These are phyloP conservation scores for Aegotheles bennettii DNA, from an alignment of 2,113 vertebrate genomes.

Conservation along the genomic window DNA sequence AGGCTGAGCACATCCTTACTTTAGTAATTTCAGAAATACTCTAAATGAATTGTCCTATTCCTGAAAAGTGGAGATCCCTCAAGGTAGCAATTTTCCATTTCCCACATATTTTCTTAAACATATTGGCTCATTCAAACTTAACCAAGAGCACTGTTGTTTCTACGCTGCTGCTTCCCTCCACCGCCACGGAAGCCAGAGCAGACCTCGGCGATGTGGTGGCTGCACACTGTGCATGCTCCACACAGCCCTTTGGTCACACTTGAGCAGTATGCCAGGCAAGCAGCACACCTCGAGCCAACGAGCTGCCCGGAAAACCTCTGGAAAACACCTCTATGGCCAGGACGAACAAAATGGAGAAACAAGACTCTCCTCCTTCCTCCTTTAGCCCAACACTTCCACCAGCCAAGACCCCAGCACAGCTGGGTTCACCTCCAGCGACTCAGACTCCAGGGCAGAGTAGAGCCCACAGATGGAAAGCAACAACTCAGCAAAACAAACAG, in stretches of 20 bases:
- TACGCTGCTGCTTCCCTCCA: neutral
- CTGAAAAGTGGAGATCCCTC: neutral
- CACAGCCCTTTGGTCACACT: neutral
- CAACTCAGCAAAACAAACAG: neutral
- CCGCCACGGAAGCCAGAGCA: neutral
- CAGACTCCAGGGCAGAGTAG: neutral
- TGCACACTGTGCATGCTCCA: neutral
- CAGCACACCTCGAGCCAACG: neutral
- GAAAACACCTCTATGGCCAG: neutral
- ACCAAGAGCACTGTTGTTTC: neutral
- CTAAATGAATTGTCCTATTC: neutral
- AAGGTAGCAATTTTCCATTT: neutral
- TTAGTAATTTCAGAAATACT: neutral
- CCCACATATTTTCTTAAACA: neutral
- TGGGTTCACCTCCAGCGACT: neutral
- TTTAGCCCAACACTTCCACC: neutral
- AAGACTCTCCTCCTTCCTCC: neutral
- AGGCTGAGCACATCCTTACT: neutral
- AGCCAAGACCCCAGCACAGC: neutral
- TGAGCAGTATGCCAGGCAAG: neutral
- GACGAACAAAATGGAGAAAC: neutral
- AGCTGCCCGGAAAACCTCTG: neutral
- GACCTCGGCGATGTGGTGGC: fast-evolving
- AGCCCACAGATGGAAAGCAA: neutral
- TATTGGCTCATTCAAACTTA: neutral